Evolutionary conservation across 2,888 invertebrate genomes (phyloP), one percentile per base, ranked within the genome.

Genomic region (Ischnus inquisitorius): DNA sequence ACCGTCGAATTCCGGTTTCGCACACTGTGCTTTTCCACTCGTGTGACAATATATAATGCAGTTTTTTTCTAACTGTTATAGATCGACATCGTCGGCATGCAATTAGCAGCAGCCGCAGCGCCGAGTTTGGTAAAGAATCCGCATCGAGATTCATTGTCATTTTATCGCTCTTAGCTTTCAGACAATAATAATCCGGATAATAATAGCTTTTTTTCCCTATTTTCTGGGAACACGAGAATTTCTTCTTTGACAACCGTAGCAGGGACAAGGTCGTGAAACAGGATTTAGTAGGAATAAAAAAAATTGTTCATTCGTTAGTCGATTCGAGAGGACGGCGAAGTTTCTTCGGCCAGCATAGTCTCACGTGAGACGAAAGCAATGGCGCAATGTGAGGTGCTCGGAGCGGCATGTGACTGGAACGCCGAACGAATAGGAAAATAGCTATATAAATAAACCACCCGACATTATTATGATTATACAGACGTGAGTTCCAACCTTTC

Each of bases 351-450:
- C 76, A 68, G 48, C 57, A 34, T 19, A 39, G 25, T 28, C 16
- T 28, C 76, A 67, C 76, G 67, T 77, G 76, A 65, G 54, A 67
- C 25, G 76, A 68, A 34, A 71, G 48, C 67, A 16, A 41, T 43
- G 22, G 25, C 34, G 25, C 67, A 43, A 54, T 43, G 25, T 57
- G 57, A 60, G n/a, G 54, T 2, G 3, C 12, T 16, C 64, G 14
- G 10, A 2, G 16, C 6, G 34, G 39, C 64, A 64, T 64, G 64
- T 64, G 64, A 64, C 39, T 64, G 39, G 64, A 39, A 64, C 64
- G 39, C 39, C 12, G 39, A n/a, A 39, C 39, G 64, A 64, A 64
- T 64, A 16, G 39, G 39, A 16, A 64, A 39, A 64, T 34, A 57
- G 16, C 16, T 10, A 39, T 43, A 39, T 54, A 71, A 54, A 25